These are phyloP conservation scores for Probosciger aterrimus DNA, from an alignment of 2,113 vertebrate species.

Conservation along the genomic window DNA sequence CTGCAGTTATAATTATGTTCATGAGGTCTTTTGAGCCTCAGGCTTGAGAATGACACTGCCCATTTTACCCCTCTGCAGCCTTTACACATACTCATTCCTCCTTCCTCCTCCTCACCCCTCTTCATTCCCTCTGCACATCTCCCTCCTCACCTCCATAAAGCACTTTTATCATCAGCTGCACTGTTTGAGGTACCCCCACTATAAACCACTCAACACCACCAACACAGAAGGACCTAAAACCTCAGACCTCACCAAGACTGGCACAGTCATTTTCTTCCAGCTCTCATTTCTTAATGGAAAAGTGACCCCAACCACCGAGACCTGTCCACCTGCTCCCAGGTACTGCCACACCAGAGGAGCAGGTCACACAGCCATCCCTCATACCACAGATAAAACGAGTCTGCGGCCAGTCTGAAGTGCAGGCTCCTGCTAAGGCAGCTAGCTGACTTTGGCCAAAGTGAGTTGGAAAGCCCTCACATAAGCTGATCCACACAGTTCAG, in stretches of 20 bases:
- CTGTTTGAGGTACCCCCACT: neutral
- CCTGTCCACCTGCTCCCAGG: neutral
- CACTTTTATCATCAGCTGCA: neutral
- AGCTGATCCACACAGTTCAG: rapidly evolving
- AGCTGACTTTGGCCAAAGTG: rapidly evolving
- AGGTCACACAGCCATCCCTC: neutral
- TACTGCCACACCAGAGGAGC: neutral
- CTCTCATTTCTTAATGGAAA: neutral
- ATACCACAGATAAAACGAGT: neutral
- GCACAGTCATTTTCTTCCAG: neutral
- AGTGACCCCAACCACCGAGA: neutral
- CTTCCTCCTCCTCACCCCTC: neutral
- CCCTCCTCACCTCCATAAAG: neutral
- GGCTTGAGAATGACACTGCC: neutral
- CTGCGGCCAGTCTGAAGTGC: neutral
- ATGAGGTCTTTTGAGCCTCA: neutral
- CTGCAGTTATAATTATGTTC: neutral
- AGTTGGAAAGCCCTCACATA: neutral
- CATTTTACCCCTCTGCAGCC: neutral
- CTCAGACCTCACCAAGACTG: neutral
- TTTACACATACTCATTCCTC: neutral
- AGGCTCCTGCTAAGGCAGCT: too few species aligned
- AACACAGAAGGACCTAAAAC: neutral
- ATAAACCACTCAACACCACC: neutral
- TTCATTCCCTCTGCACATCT: rapidly evolving